Evolutionary conservation across 2,797 vertebrate genomes (phyloP).

Genomic region (Graptemys geographica): DNA sequence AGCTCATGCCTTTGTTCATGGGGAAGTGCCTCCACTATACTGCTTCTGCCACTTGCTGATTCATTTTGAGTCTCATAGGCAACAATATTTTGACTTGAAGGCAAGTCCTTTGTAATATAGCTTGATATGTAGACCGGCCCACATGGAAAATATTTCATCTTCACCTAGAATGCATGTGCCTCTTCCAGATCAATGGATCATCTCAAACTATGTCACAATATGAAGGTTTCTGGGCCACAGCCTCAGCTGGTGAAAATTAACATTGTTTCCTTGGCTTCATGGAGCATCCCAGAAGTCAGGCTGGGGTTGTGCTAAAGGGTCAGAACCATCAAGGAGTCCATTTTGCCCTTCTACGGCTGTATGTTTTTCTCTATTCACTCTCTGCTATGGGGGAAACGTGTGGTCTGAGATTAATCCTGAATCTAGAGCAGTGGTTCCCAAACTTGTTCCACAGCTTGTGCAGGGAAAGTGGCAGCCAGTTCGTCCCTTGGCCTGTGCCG

Average conservation of each 20-base stretch:
- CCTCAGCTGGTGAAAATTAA: background rate
- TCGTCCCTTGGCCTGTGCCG: too few relatives aligned
- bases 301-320: background rate
- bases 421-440: background rate
- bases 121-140: conserved; percentile 39
- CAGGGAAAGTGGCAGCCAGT: too few relatives aligned
- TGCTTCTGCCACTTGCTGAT: conserved; percentile 27
- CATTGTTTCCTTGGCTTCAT: rapidly evolving
- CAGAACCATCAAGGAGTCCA: background rate
- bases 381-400: conserved; percentile 26
- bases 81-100: conserved; percentile 44
- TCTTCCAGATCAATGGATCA: conserved; percentile 9
- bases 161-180: conserved; percentile 25
- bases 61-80: conserved; percentile 4
- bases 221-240: conserved; percentile 5
- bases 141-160: conserved; percentile 54
- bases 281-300: conserved; percentile 8
- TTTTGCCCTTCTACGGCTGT: conserved; percentile 26
- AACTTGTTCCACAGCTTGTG: too few relatives aligned
- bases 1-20: conserved; percentile 10
- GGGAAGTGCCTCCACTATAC: conserved; percentile 45
- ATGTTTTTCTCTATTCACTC: conserved; percentile 48
- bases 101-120: conserved; percentile 12
- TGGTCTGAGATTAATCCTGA: conserved; percentile 48
- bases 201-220: background rate